Conservation (phyloP, 2,888 invertebrate genomes). For the Pollenia labialis region DNA sequence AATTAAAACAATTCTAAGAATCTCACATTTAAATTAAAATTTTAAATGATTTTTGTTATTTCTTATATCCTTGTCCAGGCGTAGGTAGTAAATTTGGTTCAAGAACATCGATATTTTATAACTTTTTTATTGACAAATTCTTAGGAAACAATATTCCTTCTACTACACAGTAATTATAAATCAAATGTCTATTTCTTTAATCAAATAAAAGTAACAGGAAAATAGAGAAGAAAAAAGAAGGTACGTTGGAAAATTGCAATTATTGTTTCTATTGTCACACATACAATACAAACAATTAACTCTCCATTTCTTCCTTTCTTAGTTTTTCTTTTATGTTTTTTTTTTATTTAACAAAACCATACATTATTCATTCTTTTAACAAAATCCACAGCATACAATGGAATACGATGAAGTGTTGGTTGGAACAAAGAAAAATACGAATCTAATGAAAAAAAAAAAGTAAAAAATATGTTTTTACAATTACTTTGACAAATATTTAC, state of each 20-base stretch:
- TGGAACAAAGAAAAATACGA: constrained; percentile 43
- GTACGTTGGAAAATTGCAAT: constrained; percentile 68
- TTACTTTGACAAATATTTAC: constrained; percentile 74
- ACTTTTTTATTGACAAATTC: constrained; percentile 60
- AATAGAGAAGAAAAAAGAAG: constrained; percentile 35
- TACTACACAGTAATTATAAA: constrained; percentile 65
- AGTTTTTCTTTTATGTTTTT: constrained; percentile 19
- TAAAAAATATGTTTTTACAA: constrained; percentile 64
- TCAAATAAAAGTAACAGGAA: constrained; percentile 53
- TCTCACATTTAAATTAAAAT: constrained; percentile 52
- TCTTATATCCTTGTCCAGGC: neutral
- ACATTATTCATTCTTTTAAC: constrained; percentile 52
- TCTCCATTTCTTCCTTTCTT: constrained; percentile 48
- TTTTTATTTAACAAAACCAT: constrained; percentile 50
- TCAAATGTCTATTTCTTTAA: constrained; percentile 67
- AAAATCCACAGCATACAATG: constrained; percentile 57
- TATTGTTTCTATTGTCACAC: constrained; percentile 72
- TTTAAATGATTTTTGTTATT: constrained; percentile 30
- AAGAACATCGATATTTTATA: constrained; percentile 29
- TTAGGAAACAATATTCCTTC: constrained; percentile 11
- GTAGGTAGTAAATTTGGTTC: constrained; percentile 1
- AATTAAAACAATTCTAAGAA: constrained; percentile 41
- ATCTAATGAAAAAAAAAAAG: constrained; percentile 29
- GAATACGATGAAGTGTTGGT: constrained; percentile 20
- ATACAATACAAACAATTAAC: constrained; percentile 72